Evolutionary conservation across 2,113 vertebrate genomes (phyloP).

Genomic region (Cariama cristata): DNA sequence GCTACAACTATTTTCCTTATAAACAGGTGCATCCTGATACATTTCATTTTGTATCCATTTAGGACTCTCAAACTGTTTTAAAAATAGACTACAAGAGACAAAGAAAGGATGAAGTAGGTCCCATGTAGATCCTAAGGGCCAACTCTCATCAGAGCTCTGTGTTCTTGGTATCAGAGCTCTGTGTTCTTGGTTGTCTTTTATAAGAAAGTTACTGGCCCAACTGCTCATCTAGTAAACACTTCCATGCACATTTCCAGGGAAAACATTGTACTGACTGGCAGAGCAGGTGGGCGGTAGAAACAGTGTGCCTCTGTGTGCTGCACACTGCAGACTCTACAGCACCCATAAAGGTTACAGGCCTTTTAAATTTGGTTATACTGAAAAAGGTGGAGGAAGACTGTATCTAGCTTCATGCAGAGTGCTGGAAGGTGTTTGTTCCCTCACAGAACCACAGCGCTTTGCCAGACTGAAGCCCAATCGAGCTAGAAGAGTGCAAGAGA

Average conservation of each 20-base stretch:
- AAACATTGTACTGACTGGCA: not conserved
- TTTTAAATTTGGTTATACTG: not conserved
- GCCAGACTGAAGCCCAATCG: not conserved
- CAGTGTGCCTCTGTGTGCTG: not conserved
- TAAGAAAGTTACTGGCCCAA: not conserved
- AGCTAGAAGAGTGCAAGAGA: not conserved
- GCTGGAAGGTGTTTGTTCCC: not conserved
- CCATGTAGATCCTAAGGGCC: rapidly evolving
- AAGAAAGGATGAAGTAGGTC: not conserved
- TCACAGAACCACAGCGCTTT: not conserved
- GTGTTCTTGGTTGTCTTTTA: not conserved
- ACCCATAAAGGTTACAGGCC: not conserved
- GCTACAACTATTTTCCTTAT: not conserved
- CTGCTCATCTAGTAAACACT: not conserved
- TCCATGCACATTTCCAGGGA: not conserved
- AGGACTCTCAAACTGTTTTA: not conserved
- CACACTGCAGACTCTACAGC: not conserved
- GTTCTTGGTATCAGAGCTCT: not conserved
- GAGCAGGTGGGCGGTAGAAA: not conserved
- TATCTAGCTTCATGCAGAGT: not conserved
- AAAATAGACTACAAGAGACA: not conserved
- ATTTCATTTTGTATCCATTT: not conserved
- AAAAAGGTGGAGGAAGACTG: not conserved
- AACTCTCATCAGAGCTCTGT: not conserved
- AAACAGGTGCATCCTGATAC: not conserved